Percentiles rank a stretch among this genome's conserved stretches.
Conservation (phyloP, 1,140 invertebrate species). For the Drosophila bocki region DNA sequence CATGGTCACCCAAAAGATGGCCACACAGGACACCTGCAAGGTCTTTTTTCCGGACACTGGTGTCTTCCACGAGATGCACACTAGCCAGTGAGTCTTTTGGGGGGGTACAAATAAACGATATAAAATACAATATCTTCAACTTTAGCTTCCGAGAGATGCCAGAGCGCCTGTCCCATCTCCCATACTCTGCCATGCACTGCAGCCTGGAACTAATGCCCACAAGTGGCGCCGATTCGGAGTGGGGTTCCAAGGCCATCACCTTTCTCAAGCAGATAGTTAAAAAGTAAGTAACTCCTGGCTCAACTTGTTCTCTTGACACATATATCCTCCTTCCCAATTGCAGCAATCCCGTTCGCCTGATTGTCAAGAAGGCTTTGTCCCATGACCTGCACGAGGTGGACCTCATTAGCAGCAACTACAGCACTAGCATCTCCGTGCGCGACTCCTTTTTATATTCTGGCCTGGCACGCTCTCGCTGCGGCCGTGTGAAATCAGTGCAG, state of each 20-base stretch:
- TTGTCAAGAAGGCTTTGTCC: neutral
- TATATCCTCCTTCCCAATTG: neutral
- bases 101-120: no score
- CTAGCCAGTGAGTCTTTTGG: slow-evolving; percentile 31
- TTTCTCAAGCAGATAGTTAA: slow-evolving; percentile 61
- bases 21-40: slow-evolving; percentile 21
- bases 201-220: slow-evolving; percentile 59
- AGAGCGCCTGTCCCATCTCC: slow-evolving; percentile 20
- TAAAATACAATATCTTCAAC: neutral
- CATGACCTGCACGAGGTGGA: slow-evolving; percentile 53
- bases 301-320: no score
- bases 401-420: slow-evolving; percentile 40
- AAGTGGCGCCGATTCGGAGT: slow-evolving; percentile 13
- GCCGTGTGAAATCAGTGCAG: slow-evolving; percentile 1
- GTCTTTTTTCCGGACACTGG: slow-evolving; percentile 66
- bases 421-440: slow-evolving; percentile 54
- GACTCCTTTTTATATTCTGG: slow-evolving; percentile 79
- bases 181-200: slow-evolving; percentile 65
- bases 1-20: slow-evolving; percentile 43
- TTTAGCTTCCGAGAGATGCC: slow-evolving; percentile 58
- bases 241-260: slow-evolving; percentile 47
- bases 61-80: neutral
- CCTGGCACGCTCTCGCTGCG: slow-evolving; percentile 39
- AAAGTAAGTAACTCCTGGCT: slow-evolving; percentile 39
- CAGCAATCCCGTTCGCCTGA: slow-evolving; percentile 40